These are phyloP conservation scores for Merops nubicus DNA, from an alignment of 2,113 vertebrate species.

Conservation along the genomic window DNA sequence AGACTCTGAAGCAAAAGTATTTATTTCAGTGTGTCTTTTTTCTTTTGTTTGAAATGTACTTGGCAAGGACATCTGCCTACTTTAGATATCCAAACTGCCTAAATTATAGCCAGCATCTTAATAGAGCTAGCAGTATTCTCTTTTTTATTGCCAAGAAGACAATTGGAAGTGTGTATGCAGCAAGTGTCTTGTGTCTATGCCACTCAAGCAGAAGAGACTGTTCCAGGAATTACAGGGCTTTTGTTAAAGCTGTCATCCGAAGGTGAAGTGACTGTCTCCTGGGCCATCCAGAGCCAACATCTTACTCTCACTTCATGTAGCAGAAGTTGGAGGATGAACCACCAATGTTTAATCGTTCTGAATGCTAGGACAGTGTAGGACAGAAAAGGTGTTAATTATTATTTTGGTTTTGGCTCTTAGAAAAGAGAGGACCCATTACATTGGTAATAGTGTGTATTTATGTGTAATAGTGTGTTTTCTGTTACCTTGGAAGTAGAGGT, in stretches of 20 bases:
- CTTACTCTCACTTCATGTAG: background rate
- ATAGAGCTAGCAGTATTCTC: background rate
- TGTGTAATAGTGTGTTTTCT: background rate
- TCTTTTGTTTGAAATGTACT: background rate
- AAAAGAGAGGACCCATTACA: background rate
- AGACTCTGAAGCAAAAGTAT: background rate
- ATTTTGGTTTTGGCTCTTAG: background rate
- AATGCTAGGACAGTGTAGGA: background rate
- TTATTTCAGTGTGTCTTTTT: background rate
- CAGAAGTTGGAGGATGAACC: background rate
- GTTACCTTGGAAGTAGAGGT: background rate
- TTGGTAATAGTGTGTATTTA: background rate
- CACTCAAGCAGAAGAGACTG: background rate
- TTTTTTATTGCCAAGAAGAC: background rate
- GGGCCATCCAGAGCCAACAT: background rate
- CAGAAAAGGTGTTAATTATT: background rate
- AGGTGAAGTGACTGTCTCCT: background rate
- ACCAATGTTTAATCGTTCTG: background rate
- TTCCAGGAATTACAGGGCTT: background rate
- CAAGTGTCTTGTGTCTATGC: background rate
- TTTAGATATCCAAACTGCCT: background rate
- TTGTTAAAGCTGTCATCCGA: background rate
- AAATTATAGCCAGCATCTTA: background rate
- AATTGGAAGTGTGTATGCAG: rapidly evolving
- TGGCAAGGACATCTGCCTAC: background rate